Evolutionary conservation across 2,888 invertebrate species (phyloP).

Genomic region (Uloborus plumipes): DNA sequence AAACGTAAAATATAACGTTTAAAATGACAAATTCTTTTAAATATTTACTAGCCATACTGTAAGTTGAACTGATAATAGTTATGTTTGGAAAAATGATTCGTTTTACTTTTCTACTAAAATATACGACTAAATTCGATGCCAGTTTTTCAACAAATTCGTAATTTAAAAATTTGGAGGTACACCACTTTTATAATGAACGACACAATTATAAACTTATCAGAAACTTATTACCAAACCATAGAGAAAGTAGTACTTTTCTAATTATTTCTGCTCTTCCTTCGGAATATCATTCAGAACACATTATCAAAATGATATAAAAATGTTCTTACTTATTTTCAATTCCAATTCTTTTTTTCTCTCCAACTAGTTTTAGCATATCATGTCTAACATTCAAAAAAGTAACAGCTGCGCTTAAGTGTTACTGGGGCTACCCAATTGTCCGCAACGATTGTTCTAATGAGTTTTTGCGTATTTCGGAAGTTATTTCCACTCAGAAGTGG

Average conservation of each 20-base stretch:
- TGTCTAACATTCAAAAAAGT: conserved; percentile 5
- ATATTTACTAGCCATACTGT: too few relatives aligned
- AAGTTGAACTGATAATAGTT: too few relatives aligned
- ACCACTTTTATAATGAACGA: too few relatives aligned
- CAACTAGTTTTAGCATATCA: conserved; percentile 4
- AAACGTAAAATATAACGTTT: too few relatives aligned
- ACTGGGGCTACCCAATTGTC: conserved; percentile 11
- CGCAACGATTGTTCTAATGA: conserved; percentile 22
- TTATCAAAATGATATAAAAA: background rate
- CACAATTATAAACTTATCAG: background rate
- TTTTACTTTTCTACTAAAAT: too few relatives aligned
- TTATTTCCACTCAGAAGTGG: conserved; percentile 18
- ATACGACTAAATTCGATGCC: too few relatives aligned
- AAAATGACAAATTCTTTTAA: too few relatives aligned
- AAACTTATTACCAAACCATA: conserved; percentile 7
- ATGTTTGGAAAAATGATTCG: too few relatives aligned
- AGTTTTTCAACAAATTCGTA: too few relatives aligned
- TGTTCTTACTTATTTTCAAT: background rate
- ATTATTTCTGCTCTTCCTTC: background rate
- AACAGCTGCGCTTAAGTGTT: conserved; percentile 35
- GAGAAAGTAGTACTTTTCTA: conserved; percentile 9
- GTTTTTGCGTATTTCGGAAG: background rate
- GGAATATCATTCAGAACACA: conserved; percentile 8
- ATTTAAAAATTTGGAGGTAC: too few relatives aligned
- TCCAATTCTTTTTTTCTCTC: too few relatives aligned